phyloP scores from a whole-genome alignment of 2,888 invertebrate species.

The Gastracanthus pulcherrimus region DNA sequence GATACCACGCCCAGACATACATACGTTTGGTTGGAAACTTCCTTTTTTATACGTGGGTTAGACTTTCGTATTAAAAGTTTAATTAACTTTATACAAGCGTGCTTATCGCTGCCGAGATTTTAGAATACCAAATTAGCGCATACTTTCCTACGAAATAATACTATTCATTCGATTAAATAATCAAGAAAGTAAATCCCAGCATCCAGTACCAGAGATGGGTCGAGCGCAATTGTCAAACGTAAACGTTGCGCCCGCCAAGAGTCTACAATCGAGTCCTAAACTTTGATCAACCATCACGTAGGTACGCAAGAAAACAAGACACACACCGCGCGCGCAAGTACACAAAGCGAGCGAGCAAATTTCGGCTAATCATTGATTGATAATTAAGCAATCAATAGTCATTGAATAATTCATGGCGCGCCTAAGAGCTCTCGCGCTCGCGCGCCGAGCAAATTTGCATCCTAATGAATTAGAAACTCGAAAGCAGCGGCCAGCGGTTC shows the following conservation, averaged over 20 bases:
- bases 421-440: background rate
- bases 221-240: no score
- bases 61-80: no score
- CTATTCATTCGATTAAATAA: no score
- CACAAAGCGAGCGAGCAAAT: background rate
- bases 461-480: conserved; percentile 34
- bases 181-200: no score
- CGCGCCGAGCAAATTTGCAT: conserved; percentile 25
- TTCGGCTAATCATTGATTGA: conserved; percentile 29
- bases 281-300: conserved; percentile 22
- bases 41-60: no score
- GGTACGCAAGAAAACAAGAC: background rate
- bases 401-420: conserved; percentile 34
- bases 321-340: background rate
- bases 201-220: no score
- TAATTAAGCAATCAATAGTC: conserved; percentile 45
- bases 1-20: background rate
- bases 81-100: background rate
- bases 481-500: no score
- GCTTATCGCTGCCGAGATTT: no score
- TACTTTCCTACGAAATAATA: no score
- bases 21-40: no score
- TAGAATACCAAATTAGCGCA: background rate
- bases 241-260: no score
- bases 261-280: background rate